phyloP scores from a whole-genome alignment of 2,797 vertebrate species.

The Pseudomugil tenellus region DNA sequence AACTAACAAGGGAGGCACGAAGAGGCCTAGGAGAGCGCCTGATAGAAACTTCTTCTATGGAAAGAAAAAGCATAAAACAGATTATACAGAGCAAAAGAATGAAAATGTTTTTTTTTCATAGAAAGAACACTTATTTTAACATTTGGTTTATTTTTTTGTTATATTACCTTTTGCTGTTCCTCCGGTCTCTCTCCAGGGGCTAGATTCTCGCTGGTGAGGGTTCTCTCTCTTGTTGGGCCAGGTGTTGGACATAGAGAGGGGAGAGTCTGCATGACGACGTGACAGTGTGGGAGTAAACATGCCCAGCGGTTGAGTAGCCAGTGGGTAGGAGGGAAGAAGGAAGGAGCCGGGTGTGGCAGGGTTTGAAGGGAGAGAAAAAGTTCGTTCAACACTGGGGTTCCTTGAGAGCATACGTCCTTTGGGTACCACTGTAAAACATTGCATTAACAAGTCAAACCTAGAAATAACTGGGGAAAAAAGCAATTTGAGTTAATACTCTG shows the following conservation, averaged over 20 bases:
- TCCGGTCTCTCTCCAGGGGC: constrained; percentile 72
- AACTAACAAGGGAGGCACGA: constrained; percentile 81
- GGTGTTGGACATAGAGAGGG: constrained; percentile 88
- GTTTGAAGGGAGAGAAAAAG: constrained; percentile 74
- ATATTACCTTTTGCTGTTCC: constrained; percentile 67
- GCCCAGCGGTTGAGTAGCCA: constrained; percentile 82
- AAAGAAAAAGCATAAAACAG: constrained; percentile 11
- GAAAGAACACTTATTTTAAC: neutral
- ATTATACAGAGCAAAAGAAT: neutral
- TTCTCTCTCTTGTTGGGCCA: constrained; percentile 89
- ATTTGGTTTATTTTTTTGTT: neutral
- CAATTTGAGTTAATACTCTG: neutral
- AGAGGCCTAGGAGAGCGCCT: constrained; percentile 81
- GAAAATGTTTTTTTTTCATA: neutral
- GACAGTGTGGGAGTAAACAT: constrained; percentile 75
- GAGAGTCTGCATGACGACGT: constrained; percentile 70
- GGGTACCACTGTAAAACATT: constrained; percentile 64
- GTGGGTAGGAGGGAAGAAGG: constrained; percentile 87
- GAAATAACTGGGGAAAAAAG: neutral
- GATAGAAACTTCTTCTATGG: constrained; percentile 79
- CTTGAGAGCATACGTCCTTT: constrained; percentile 78
- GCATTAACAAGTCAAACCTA: constrained; percentile 27
- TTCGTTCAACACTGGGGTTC: constrained; percentile 82
- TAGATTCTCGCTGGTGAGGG: constrained; percentile 74
- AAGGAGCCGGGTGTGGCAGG: constrained; percentile 77